Evolutionary conservation across 2,797 vertebrate species (phyloP), one percentile per base, ranked within the genome.

Genomic region (Myoxocephalus aenaeus): DNA sequence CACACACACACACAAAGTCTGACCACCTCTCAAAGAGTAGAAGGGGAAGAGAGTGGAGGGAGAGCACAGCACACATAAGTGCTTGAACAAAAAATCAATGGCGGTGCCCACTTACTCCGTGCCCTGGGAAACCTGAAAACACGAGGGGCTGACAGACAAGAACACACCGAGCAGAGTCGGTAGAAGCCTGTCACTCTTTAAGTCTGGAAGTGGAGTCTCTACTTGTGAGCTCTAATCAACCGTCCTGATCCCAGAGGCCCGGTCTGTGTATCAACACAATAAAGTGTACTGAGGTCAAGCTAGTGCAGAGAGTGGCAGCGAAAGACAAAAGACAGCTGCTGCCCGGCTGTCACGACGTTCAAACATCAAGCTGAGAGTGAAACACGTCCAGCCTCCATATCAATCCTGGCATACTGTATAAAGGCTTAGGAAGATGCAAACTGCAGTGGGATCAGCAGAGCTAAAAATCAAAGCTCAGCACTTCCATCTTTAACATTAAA

Each of bases 71-170:
- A 38, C 51, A 61, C 25, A 50, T n/a, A 62, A 65, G 34, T 32
- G 50, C 17, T 11, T 51, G 20, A 1, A 51, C 12, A 22, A 27
- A 44, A 40, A 44, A 40, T 17, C 18, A 1, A 63, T 53, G 42
- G 11, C 29, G 17, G 18, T 66, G 17, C 3, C 62, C 78, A 64
- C 32, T 69, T 54, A 25, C 8, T 32, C 27, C 10, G 22, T n/a
- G 69, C n/a, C 64, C 38, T 82, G 64, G 64, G 70, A 79, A 75
- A 73, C 46, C 64, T 59, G 56, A 48, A 70, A 79, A 46, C 62
- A n/a, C 34, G n/a, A n/a, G 40, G 17, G 38, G 20, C 12, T 1
- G 40, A 73, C 17, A 51, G 40, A 73, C 20, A 70, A 22, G 40
- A 61, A 65, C 68, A 66, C 20, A 20, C 42, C 40, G 72, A 76